Conservation (phyloP, 2,888 invertebrate genomes). For the Lymantria monacha region DNA sequence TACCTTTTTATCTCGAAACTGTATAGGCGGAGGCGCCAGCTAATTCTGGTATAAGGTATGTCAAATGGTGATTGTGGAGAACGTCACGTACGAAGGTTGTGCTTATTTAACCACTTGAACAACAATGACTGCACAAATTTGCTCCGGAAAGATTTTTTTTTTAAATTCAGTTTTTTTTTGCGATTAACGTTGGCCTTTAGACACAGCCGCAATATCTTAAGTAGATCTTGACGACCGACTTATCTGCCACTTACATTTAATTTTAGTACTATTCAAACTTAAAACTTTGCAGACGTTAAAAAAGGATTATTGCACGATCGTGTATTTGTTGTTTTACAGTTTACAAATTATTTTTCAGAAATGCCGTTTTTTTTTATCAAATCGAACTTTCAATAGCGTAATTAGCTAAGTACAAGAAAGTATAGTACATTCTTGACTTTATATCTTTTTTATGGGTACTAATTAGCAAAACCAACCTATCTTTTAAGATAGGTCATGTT, state of each 20-base stretch:
- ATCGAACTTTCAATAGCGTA: neutral
- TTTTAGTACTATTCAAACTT: slow-evolving; percentile 6
- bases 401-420: no score
- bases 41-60: neutral
- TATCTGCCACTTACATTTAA: slow-evolving; percentile 15
- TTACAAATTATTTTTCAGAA: neutral
- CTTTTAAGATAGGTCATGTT: no score
- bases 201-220: slow-evolving; percentile 17
- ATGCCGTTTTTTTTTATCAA: no score
- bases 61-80: neutral
- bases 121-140: slow-evolving; percentile 9
- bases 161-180: slow-evolving; percentile 14
- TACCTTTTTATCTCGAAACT: no score
- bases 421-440: no score
- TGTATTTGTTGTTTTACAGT: neutral
- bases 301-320: neutral
- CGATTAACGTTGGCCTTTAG: slow-evolving; percentile 12
- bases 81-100: neutral
- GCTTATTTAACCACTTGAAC: neutral
- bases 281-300: neutral
- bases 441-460: no score
- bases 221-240: slow-evolving; percentile 21
- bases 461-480: no score
- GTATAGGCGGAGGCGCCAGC: no score
- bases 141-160: slow-evolving; percentile 12